These are phyloP conservation scores for Dicaeum eximium DNA, from an alignment of 2,113 vertebrate species.

Conservation along the genomic window DNA sequence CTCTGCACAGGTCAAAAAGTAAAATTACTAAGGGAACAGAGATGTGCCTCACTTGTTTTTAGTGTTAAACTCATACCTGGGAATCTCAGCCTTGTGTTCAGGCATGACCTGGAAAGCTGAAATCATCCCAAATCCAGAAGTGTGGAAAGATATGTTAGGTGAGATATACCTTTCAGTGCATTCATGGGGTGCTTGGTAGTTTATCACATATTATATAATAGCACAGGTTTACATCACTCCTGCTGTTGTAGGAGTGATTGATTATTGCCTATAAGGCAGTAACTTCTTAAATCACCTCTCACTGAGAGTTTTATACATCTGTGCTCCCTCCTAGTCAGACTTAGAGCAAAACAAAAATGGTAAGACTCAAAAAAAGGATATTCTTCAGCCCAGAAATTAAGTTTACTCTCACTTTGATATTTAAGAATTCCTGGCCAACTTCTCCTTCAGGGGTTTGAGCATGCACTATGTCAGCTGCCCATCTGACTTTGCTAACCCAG, in stretches of 20 bases:
- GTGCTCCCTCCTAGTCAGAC: not conserved
- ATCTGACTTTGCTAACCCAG: not conserved
- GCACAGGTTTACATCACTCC: not conserved
- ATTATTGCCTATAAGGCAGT: not conserved
- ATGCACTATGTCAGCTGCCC: not conserved
- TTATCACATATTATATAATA: not conserved
- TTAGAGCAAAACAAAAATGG: not conserved
- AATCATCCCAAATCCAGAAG: not conserved
- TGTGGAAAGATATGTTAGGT: not conserved
- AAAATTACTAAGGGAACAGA: not conserved
- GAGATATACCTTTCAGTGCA: not conserved
- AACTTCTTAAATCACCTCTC: not conserved
- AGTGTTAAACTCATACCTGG: not conserved
- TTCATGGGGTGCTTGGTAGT: not conserved
- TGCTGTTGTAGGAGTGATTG: not conserved
- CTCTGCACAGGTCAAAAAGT: not conserved
- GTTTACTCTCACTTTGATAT: not conserved
- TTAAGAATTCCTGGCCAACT: not conserved
- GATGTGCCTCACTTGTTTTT: not conserved
- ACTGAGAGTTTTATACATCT: not conserved
- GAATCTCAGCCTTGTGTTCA: not conserved
- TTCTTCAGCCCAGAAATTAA: not conserved
- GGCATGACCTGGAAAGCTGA: not conserved
- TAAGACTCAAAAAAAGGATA: not conserved
- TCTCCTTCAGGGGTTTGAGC: not conserved